Conservation (phyloP, 53 echinoderm and acorn worm species). For the Antedon mediterranea region DNA sequence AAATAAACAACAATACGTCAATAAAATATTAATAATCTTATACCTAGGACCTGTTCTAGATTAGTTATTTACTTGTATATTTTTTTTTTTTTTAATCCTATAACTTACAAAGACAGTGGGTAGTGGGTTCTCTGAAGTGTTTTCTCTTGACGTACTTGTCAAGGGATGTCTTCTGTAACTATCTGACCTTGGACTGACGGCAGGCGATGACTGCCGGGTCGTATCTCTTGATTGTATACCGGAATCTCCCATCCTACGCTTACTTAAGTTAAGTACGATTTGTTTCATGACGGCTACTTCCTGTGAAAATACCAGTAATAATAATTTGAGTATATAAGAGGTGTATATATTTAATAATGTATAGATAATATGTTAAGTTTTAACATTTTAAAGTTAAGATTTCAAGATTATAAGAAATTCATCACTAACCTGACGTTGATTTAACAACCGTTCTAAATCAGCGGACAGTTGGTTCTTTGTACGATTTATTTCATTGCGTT, state of each 20-base stretch:
- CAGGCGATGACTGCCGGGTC: constrained; percentile 26
- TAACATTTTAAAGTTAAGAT: too few relatives aligned
- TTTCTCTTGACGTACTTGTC: neutral
- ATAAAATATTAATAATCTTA: too few relatives aligned
- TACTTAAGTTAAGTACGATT: constrained; percentile 56
- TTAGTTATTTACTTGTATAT: too few relatives aligned
- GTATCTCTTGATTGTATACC: constrained; percentile 6
- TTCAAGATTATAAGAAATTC: too few relatives aligned
- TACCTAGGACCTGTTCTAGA: too few relatives aligned
- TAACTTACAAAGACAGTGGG: constrained; percentile 93
- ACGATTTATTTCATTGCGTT: constrained; percentile 39
- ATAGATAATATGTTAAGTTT: too few relatives aligned
- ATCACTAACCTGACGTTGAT: constrained; percentile 76
- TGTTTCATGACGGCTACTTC: constrained; percentile 97
- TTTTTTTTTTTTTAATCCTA: too few relatives aligned
- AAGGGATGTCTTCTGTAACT: constrained; percentile 3
- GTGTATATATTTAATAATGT: too few relatives aligned
- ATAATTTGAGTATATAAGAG: too few relatives aligned
- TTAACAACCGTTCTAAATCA: constrained; percentile 80
- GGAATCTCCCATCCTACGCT: constrained; percentile 20
- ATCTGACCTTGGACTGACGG: constrained; percentile 2
- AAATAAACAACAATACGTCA: too few relatives aligned
- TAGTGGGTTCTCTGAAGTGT: constrained; percentile 23
- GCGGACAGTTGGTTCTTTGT: constrained; percentile 91
- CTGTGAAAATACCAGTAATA: constrained; percentile 5